phyloP scores from a whole-genome alignment of 2,888 invertebrate species.

The Helicoverpa assulta region DNA sequence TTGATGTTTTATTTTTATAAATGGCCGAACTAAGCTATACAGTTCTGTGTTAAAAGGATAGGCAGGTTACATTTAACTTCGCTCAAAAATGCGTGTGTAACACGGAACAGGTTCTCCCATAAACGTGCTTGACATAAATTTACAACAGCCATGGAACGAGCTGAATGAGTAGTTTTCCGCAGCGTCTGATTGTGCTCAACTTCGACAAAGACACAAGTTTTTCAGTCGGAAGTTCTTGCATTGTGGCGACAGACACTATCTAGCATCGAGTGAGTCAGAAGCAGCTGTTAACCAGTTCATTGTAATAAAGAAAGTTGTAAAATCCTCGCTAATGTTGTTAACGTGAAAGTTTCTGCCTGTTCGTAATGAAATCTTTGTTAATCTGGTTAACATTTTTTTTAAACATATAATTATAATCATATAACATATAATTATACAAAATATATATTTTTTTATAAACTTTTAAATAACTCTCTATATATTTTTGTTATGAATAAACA shows the following conservation, averaged over 20 bases:
- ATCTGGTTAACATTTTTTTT: too few relatives aligned
- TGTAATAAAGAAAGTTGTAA: constrained; percentile 2
- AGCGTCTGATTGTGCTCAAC: constrained; percentile 44
- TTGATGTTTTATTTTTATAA: too few relatives aligned
- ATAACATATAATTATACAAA: too few relatives aligned
- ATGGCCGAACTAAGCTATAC: too few relatives aligned
- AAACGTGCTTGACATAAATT: constrained; percentile 8
- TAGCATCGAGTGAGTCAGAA: constrained; percentile 2
- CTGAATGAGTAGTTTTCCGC: constrained; percentile 24
- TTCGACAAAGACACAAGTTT: constrained; percentile 48
- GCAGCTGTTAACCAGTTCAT: constrained; percentile 12
- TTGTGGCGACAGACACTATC: constrained; percentile 28
- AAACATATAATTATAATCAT: too few relatives aligned
- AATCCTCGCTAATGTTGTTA: not conserved
- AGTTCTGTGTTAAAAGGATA: too few relatives aligned
- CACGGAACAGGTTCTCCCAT: not conserved
- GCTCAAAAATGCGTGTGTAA: not conserved
- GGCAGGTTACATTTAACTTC: too few relatives aligned
- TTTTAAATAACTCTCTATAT: too few relatives aligned
- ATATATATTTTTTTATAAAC: too few relatives aligned
- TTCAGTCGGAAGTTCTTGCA: constrained; percentile 23
- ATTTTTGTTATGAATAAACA: too few relatives aligned
- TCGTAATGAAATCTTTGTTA: not conserved
- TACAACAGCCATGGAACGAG: constrained; percentile 2
- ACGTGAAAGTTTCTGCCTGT: too few relatives aligned